A percentile compares a stretch with the other conserved stretches of the same genome.
These are phyloP conservation scores for Xanthorhoe spadicearia DNA, from an alignment of 2,888 invertebrate genomes.

Conservation along the genomic window DNA sequence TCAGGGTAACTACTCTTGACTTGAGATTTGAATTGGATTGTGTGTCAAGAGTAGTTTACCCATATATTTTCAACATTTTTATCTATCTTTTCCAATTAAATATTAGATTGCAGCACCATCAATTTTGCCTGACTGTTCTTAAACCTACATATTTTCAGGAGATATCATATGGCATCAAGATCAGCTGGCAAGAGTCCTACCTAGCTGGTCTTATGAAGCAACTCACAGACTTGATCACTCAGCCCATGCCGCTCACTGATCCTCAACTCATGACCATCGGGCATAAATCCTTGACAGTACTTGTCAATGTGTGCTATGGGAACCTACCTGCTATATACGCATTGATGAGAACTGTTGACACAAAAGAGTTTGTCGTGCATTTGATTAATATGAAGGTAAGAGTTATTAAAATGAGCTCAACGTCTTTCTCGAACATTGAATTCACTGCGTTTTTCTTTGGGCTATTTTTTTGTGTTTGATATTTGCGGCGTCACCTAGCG, in stretches of 20 bases:
- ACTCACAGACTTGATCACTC: constrained; percentile 87
- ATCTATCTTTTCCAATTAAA: too few relatives aligned
- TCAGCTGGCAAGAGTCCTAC: constrained; percentile 92
- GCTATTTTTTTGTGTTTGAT: too few relatives aligned
- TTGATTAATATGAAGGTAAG: constrained; percentile 86
- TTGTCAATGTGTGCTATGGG: constrained; percentile 92
- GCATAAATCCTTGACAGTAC: constrained; percentile 86
- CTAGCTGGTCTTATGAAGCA: constrained; percentile 87
- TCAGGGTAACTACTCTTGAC: too few relatives aligned
- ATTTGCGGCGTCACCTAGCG: too few relatives aligned
- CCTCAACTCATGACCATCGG: constrained; percentile 72
- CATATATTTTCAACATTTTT: too few relatives aligned
- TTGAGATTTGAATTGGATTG: too few relatives aligned
- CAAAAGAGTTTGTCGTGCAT: constrained; percentile 87
- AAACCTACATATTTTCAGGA: constrained; percentile 83
- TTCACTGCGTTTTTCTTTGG: too few relatives aligned
- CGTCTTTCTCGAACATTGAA: too few relatives aligned
- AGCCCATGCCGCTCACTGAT: constrained; percentile 78
- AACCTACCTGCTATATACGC: constrained; percentile 90
- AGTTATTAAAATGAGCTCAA: too few relatives aligned
- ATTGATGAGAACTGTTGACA: constrained; percentile 89
- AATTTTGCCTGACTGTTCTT: too few relatives aligned
- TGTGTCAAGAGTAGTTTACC: too few relatives aligned
- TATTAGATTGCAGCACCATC: too few relatives aligned
- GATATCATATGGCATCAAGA: constrained; percentile 91